Base-by-base conservation (phyloP, 2,888 invertebrate species). In the Lasioglossum figueresi region DNA sequence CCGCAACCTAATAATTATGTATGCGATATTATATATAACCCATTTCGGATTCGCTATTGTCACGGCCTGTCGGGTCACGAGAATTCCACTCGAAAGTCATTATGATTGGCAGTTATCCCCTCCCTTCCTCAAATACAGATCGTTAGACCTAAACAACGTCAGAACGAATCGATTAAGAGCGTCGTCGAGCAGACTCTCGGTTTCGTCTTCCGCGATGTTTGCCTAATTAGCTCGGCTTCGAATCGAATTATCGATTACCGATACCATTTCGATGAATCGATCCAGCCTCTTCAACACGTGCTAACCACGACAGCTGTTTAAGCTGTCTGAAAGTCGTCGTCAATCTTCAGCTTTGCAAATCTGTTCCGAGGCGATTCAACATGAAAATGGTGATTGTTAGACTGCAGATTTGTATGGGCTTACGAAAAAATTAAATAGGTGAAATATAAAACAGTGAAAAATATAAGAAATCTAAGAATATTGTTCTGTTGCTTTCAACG, bases 241-340 rank as follows among this genome's bases (percentile, higher is more conserved):
- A 79, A 83, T 83, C 66, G 66, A 83, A 84, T 84, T 83, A 84
- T 83, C 84, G 83, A 84, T 84, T 84, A 52, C 72, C 84, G 84
- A 84, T 84, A 83, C 79, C 84, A 75, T 34, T 71, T 31, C 23
- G 23, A 6, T 56, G 72, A 79, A 83, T 79, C 83, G 78, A 79
- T 84, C 83, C 79, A 71, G 34, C 78, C 78, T 79, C 45, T 37
- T n/a, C 34, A n/a, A 43, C 34, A 27, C 70, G 76, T 37, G 66
- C 63, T 72, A 31, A 68, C 16, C 40, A 31, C 63, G 43, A 27
- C 74, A 59, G 59, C 59, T 59, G 59, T 59, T 59, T 12, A n/a
- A 59, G 23, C 27, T 59, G 27, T 59, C n/a, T 27, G 27, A 27
- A 59, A 59, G 12, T 27, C 56, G 56, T 8, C 4, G 27, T 52